Conservation (phyloP, 2,888 invertebrate species). For the Tachina grossa region DNA sequence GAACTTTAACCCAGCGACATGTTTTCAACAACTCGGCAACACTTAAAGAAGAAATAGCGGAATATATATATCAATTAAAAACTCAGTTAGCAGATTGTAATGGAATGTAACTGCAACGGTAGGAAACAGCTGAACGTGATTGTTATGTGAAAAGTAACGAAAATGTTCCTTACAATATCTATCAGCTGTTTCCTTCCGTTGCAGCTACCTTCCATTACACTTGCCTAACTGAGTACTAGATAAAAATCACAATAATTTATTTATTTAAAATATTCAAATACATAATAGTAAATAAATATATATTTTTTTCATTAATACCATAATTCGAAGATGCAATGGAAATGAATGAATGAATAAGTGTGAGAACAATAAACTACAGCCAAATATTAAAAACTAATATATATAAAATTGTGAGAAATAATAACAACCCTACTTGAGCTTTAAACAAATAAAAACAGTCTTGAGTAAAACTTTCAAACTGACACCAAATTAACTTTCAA, state of each 20-base stretch:
- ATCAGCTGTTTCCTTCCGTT: too few species aligned
- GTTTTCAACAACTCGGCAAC: too few species aligned
- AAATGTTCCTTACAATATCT: too few species aligned
- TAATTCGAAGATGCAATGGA: background rate
- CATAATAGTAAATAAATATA: background rate
- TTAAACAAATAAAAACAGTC: background rate
- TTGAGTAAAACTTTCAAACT: background rate
- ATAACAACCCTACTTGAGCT: background rate
- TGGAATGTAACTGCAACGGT: too few species aligned
- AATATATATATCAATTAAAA: too few species aligned
- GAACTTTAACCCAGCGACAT: too few species aligned
- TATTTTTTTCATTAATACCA: background rate
- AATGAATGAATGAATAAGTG: background rate
- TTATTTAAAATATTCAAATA: background rate
- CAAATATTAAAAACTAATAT: background rate
- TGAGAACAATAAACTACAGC: conserved; percentile 17
- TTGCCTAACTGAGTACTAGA: background rate
- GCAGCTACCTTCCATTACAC: too few species aligned
- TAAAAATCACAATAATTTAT: background rate
- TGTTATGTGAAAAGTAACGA: too few species aligned
- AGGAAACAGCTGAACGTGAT: too few species aligned
- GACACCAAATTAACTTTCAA: background rate
- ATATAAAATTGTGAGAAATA: background rate
- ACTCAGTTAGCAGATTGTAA: too few species aligned
- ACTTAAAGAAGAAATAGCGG: too few species aligned